Evolutionary conservation across 2,888 invertebrate genomes (phyloP).

Genomic region (Acanthopleura granulata): DNA sequence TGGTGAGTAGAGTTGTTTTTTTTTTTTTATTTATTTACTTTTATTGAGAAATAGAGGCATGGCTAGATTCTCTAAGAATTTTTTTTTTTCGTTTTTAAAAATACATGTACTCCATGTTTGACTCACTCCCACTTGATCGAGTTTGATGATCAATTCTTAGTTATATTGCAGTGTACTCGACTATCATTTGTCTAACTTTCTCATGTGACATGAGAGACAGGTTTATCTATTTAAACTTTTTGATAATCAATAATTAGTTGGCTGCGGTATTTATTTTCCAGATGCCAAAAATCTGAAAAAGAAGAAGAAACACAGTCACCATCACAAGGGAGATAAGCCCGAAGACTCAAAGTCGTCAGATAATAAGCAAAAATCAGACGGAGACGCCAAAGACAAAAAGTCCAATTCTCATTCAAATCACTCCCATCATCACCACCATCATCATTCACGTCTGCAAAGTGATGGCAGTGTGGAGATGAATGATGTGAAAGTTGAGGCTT

Average conservation of each 20-base stretch:
- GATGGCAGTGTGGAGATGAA: conserved; percentile 1
- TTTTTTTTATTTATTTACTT: too few relatives aligned
- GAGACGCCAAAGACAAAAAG: conserved; percentile 20
- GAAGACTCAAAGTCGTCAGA: conserved; percentile 22
- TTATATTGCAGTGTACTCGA: too few relatives aligned
- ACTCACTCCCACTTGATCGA: too few relatives aligned
- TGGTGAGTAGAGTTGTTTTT: conserved; percentile 20
- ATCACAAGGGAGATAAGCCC: conserved; percentile 36
- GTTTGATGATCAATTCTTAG: too few relatives aligned
- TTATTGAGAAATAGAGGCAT: too few relatives aligned
- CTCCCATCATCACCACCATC: conserved; percentile 29
- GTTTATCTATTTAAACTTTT: too few relatives aligned
- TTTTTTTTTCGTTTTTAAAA: too few relatives aligned
- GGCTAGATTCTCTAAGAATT: too few relatives aligned
- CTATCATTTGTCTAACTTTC: too few relatives aligned
- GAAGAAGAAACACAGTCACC: conserved; percentile 36
- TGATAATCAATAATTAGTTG: too few relatives aligned
- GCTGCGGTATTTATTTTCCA: conserved; percentile 22
- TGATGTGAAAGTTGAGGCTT: conserved; percentile 9
- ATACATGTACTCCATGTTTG: too few relatives aligned
- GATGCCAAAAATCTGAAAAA: conserved; percentile 39
- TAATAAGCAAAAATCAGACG: conserved; percentile 16
- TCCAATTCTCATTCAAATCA: neutral
- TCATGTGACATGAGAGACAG: too few relatives aligned
- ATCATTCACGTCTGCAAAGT: conserved; percentile 29